These are phyloP conservation scores for Gnathonemus echidnorhynchus DNA, from an alignment of 2,113 vertebrate species.

Conservation along the genomic window DNA sequence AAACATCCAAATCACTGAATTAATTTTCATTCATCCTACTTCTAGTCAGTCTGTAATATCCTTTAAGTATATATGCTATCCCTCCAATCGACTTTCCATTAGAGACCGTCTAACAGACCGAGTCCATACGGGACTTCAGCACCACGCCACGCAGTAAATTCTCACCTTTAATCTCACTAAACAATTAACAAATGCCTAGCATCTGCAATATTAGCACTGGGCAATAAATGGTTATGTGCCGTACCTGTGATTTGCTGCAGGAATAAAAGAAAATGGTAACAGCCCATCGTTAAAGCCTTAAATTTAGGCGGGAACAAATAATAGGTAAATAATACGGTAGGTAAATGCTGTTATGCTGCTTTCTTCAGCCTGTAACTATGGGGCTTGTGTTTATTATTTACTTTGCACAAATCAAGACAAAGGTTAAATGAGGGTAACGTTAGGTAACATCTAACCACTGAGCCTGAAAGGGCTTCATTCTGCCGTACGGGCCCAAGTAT, in stretches of 20 bases:
- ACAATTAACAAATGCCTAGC: background rate
- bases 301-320: background rate
- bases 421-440: background rate
- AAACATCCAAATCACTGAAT: background rate
- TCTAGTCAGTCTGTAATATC: background rate
- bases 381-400: background rate
- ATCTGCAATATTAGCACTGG: background rate
- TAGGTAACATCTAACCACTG: background rate
- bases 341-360: background rate
- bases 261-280: background rate
- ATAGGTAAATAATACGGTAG: background rate
- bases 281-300: background rate
- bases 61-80: background rate
- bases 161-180: background rate
- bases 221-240: background rate
- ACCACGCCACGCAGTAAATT: background rate
- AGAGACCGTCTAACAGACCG: background rate
- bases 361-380: background rate
- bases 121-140: background rate
- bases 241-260: background rate
- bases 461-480: slow-evolving; percentile 29
- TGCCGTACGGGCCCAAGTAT: slow-evolving; percentile 47
- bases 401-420: background rate
- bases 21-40: background rate
- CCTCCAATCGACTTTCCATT: background rate